phyloP scores from a whole-genome alignment of 2,113 vertebrate species.

The Axis porcinus region DNA sequence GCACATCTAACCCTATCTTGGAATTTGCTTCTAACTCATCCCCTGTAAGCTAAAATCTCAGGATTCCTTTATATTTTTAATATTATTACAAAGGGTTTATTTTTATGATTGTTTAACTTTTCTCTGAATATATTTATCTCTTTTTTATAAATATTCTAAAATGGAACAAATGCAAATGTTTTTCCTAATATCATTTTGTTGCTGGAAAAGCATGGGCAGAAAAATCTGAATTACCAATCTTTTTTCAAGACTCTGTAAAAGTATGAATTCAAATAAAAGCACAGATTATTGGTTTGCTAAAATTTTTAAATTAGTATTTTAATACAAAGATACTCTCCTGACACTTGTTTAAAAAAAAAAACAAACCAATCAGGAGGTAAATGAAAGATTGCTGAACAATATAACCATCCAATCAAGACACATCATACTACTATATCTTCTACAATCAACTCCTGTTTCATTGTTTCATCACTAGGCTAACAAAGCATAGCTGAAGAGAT shows the following conservation, averaged over 20 bases:
- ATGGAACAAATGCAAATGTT: neutral
- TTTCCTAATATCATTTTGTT: neutral
- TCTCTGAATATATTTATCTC: neutral
- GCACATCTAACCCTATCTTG: neutral
- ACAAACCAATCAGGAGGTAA: neutral
- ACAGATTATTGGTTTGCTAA: neutral
- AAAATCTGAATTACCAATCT: neutral
- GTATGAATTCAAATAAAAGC: constrained; percentile 11
- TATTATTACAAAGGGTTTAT: neutral
- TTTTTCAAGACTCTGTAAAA: neutral
- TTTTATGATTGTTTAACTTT: neutral
- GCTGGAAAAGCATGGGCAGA: neutral
- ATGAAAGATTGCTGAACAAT: neutral
- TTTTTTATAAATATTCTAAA: neutral
- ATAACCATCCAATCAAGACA: neutral
- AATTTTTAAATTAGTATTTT: neutral
- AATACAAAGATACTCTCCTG: neutral
- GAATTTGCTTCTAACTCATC: neutral
- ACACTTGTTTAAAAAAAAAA: neutral
- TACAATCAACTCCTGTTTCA: neutral
- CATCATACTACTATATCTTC: neutral
- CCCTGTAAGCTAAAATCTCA: neutral
- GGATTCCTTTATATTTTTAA: neutral
- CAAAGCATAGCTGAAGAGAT: neutral
- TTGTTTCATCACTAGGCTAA: neutral